Base-by-base conservation (phyloP, 2,888 invertebrate species). In the Koerneria pararmatus region DNA sequence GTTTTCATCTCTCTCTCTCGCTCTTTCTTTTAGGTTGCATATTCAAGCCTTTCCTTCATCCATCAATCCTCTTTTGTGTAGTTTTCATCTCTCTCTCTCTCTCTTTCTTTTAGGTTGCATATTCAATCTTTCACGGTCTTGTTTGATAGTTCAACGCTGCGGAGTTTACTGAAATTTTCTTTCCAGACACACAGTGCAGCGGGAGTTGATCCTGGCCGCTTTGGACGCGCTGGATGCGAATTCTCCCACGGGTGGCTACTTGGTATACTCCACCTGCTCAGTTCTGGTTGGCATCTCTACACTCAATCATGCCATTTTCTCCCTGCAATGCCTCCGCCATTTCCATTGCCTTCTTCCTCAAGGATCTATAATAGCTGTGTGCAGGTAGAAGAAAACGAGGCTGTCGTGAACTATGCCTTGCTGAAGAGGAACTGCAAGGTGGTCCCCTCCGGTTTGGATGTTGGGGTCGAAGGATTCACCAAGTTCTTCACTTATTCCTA, bases 241-340 rank as follows among this genome's bases (percentile, higher is more conserved):
- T 79, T 95, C 95, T 0, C 87, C 90, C 66, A 89, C 91, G 22
- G 98, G 97, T 37, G 95, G 97, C 15, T 92, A 92, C 83, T 88
- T 99, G 70, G 95, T 99, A 0, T 99, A 99, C 85, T 98, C 97
- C 0, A 99, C 98, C 0, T 99, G 98, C 85, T 98, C 98, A 0
- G 89, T 99, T 74, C 86, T 97, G 79, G 89, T 88, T 41, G 41
- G 41, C 41, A 15, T 41, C 11, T 41, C 41, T 8, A 8, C 41
- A 15, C 41, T 41, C 11, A 8, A 41, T 15, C 41, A 41, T 41
- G 11, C 15, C 8, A 41, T 51, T 22, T n/a, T 51, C 46, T 27
- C 19, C 27, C 24, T 65, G 65, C n/a, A 6, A 22, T 65, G 6
- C 32, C 22, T 11, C 5, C 22, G 8, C 22, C 8, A 22, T 22